Percentiles rank a stretch among this genome's conserved stretches.
Conservation (phyloP, 2,797 vertebrate species). For the Harpagifer antarcticus region DNA sequence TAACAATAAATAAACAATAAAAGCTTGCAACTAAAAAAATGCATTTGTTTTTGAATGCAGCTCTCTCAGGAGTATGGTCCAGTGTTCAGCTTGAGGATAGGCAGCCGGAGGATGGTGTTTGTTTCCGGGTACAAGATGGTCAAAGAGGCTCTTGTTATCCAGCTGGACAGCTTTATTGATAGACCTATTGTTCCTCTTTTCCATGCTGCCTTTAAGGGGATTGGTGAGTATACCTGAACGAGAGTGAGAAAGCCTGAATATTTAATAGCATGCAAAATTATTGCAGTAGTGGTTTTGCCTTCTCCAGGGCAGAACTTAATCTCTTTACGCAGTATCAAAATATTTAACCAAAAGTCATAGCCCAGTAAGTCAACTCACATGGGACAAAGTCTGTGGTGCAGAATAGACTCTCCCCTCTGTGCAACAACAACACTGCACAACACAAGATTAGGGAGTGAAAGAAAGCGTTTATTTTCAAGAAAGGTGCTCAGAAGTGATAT, state of each 20-base stretch:
- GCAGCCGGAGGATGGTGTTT: conserved; percentile 74
- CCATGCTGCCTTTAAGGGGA: conserved; percentile 56
- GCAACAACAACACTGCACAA: background rate
- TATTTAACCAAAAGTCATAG: background rate
- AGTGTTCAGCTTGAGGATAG: conserved; percentile 81
- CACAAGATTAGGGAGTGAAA: background rate
- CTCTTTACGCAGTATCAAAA: background rate
- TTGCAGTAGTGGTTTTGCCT: background rate
- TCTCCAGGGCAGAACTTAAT: background rate
- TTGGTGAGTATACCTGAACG: conserved; percentile 73
- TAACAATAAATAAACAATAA: background rate
- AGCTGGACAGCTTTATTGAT: conserved; percentile 79
- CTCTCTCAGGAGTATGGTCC: conserved; percentile 79
- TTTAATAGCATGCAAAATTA: background rate
- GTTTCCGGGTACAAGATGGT: conserved; percentile 81
- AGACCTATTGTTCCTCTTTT: conserved; percentile 75
- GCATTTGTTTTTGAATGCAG: conserved; percentile 51
- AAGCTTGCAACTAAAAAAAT: background rate
- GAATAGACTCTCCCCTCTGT: background rate
- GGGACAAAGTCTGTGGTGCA: background rate
- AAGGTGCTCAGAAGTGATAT: no score
- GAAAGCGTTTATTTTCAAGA: background rate
- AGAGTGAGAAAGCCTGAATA: background rate
- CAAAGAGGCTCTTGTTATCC: conserved; percentile 81
- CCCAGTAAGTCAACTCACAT: background rate